A percentile compares a stretch with the other conserved stretches of the same genome.
Evolutionary conservation across 2,888 invertebrate species (phyloP).

Genomic region (Aleiodes testaceus): DNA sequence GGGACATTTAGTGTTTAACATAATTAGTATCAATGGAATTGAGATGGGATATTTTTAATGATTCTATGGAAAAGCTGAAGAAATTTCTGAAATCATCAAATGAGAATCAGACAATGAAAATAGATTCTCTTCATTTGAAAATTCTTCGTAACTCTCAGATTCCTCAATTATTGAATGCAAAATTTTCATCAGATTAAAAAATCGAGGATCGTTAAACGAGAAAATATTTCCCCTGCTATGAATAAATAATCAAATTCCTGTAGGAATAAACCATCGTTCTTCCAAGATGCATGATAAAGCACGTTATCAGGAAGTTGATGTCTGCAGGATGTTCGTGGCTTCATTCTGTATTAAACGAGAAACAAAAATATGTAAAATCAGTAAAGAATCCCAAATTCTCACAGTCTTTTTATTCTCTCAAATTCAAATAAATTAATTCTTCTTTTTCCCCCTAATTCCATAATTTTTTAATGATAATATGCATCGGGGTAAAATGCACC

Average conservation of each 20-base stretch:
- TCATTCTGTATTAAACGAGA: conserved; percentile 36
- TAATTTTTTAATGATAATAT: conserved; percentile 1
- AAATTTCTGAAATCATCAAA: too few relatives aligned
- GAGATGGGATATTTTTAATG: too few relatives aligned
- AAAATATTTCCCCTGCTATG: conserved; percentile 4
- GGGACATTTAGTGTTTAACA: too few relatives aligned
- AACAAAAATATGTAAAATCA: conserved; percentile 43
- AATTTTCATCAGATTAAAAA: background rate
- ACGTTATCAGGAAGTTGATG: conserved; percentile 27
- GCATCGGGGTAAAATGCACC: conserved; percentile 33
- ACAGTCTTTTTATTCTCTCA: background rate
- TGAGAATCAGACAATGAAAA: too few relatives aligned
- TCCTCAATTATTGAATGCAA: too few relatives aligned
- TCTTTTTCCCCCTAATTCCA: conserved; percentile 53
- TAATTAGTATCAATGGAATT: too few relatives aligned
- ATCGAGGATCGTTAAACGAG: background rate
- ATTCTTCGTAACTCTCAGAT: too few relatives aligned
- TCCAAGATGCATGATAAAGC: conserved; percentile 24
- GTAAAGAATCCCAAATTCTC: background rate
- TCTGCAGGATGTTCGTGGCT: conserved; percentile 25
- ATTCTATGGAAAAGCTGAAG: too few relatives aligned
- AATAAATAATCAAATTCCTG: conserved; percentile 20
- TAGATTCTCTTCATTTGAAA: too few relatives aligned
- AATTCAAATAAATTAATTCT: conserved; percentile 56
- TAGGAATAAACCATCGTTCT: conserved; percentile 8